Base-by-base conservation (phyloP, 2,797 vertebrate species). In the Eutrigla gurnardus region DNA sequence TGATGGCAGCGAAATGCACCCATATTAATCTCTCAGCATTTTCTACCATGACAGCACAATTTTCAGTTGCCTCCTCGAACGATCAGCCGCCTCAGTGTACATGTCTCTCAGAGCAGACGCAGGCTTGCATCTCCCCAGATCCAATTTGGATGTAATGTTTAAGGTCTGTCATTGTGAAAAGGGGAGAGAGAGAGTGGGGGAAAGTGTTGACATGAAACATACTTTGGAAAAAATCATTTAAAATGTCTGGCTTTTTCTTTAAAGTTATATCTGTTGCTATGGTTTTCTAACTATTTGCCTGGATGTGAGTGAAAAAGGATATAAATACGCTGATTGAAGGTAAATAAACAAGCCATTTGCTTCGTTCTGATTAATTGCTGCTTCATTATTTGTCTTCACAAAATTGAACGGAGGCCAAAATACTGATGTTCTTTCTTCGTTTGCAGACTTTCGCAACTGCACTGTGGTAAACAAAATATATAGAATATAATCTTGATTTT, bases 31-130 rank as follows among this genome's bases (percentile, higher is more conserved):
- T 92, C 86, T 88, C 78, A 75, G 83, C 85, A 75, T 91, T 91
- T 91, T 87, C 86, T 64, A 91, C 84, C 81, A 85, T 90, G 91
- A 92, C 90, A 92, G 90, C 81, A 87, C 87, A 89, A 91, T 93
- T 90, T 90, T 85, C 87, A 45, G 76, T 60, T 60, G 83, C 71
- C 85, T 85, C 77, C 74, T 78, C 75, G 46, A 72, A 81, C 65
- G 75, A 88, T 86, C 87, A 77, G 73, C 81, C 74, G 47, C 79
- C 76, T 84, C 77, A 42, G 81, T 73, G 74, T 89, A 49, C 74
- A 52, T 37, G 89, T 84, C 85, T 88, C 80, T 83, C 65, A 54
- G 75, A 90, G 84, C 82, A 87, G 83, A 87, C 78, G 86, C 81
- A 83, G 70, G 42, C 70, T 81, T 15, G 6, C 81, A 65, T 87